Evolutionary conservation across 2,888 invertebrate species (phyloP).

Genomic region (Rutpela maculata): DNA sequence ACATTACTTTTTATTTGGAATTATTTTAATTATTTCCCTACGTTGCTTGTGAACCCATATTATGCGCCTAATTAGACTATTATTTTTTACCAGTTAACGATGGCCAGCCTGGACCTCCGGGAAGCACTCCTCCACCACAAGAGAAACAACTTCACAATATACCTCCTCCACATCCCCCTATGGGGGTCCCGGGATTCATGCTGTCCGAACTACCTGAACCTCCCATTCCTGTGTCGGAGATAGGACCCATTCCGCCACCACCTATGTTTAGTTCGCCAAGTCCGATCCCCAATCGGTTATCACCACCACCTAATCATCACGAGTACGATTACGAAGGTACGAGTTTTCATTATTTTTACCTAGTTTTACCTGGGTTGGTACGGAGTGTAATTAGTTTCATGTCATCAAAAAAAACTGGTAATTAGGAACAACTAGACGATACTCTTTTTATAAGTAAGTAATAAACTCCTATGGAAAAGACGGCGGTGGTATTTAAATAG

Average conservation of each 20-base stretch:
- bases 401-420: too few relatives aligned
- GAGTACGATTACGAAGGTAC: constrained; percentile 83
- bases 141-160: constrained; percentile 70
- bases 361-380: too few relatives aligned
- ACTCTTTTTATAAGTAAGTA: too few relatives aligned
- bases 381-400: too few relatives aligned
- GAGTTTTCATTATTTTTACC: constrained; percentile 36
- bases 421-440: too few relatives aligned
- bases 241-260: constrained; percentile 89
- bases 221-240: constrained; percentile 93
- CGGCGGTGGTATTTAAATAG: too few relatives aligned
- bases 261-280: constrained; percentile 96
- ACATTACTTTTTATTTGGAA: constrained; percentile 20
- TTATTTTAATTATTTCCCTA: constrained; percentile 17
- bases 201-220: constrained; percentile 93
- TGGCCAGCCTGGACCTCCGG: constrained; percentile 73
- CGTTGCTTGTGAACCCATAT: background rate
- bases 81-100: constrained; percentile 76
- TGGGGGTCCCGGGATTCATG: constrained; percentile 75
- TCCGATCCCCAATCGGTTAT: constrained; percentile 78
- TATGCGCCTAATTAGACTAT: constrained; percentile 9
- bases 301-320: constrained; percentile 61
- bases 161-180: constrained; percentile 57
- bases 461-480: too few relatives aligned
- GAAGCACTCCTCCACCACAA: constrained; percentile 72